phyloP scores from a whole-genome alignment of 2,113 vertebrate species.

The Microcebus ravelobensis region DNA sequence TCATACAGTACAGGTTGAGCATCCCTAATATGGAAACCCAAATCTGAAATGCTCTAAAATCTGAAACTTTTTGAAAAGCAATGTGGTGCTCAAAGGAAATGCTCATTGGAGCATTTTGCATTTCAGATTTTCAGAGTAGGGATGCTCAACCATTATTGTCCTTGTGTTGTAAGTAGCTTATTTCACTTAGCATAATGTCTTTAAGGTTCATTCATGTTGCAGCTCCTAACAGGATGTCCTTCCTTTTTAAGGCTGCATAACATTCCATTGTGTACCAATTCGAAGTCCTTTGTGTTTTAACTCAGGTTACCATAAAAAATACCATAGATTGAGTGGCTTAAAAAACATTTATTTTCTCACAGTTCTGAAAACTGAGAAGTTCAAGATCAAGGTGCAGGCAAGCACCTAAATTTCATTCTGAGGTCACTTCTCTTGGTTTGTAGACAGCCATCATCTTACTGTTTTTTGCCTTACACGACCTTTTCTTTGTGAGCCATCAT shows the following conservation, averaged over 20 bases:
- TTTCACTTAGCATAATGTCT: neutral
- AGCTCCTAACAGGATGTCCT: neutral
- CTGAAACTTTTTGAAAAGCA: neutral
- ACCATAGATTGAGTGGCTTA: neutral
- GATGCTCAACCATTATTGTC: neutral
- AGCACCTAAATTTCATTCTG: neutral
- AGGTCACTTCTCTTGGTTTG: neutral
- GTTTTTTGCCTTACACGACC: too few relatives aligned
- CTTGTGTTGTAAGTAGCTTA: neutral
- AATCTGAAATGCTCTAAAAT: neutral
- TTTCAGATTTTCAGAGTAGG: neutral
- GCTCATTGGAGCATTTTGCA: neutral
- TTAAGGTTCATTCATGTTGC: neutral
- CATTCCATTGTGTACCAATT: neutral
- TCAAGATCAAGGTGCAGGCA: neutral
- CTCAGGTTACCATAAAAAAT: neutral
- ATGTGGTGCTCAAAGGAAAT: neutral
- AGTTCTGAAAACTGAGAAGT: neutral
- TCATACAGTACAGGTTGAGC: neutral
- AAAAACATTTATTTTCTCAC: neutral
- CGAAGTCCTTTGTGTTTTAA: neutral
- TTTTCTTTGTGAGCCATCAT: neutral
- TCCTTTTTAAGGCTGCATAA: neutral
- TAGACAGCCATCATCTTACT: neutral
- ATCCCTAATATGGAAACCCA: neutral